phyloP scores from a whole-genome alignment of 2,797 vertebrate genomes.

The Enteromius radiatus region DNA sequence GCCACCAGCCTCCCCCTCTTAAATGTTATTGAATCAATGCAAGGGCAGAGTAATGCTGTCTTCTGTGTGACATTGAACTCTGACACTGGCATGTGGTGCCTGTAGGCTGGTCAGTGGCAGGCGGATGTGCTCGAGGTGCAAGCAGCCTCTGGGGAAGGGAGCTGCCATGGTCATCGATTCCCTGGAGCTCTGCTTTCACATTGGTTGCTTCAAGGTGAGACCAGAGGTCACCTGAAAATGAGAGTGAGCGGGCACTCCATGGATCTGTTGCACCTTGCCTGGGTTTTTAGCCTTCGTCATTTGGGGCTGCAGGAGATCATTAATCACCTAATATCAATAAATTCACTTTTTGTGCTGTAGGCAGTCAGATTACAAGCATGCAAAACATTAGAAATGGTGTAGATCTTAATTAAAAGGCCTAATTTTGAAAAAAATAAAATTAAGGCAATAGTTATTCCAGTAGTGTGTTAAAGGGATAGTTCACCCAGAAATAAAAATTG shows the following conservation, averaged over 20 bases:
- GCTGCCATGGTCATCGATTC: slow-evolving; percentile 94
- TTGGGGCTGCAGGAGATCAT: neutral
- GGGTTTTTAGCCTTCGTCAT: slow-evolving; percentile 1
- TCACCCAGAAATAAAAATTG: neutral
- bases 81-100: slow-evolving; percentile 66
- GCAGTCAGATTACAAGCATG: slow-evolving; percentile 44
- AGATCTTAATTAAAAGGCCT: neutral
- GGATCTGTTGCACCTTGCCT: slow-evolving; percentile 12
- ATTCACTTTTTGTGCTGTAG: slow-evolving; percentile 18
- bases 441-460: neutral
- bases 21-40: neutral
- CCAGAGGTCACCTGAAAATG: slow-evolving; percentile 47
- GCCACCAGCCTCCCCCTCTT: neutral
- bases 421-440: neutral
- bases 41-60: slow-evolving; percentile 15
- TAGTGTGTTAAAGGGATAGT: neutral
- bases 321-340: slow-evolving; percentile 20
- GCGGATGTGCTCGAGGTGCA: slow-evolving; percentile 90
- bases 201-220: slow-evolving; percentile 98
- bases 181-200: slow-evolving; percentile 96
- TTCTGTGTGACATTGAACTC: slow-evolving; percentile 48
- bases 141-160: slow-evolving; percentile 89
- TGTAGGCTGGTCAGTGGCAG: slow-evolving; percentile 91
- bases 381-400: neutral
- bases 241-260: neutral